Evolutionary conservation across 1,140 invertebrate species (phyloP).

Genomic region (Druon quercuslanigerum): DNA sequence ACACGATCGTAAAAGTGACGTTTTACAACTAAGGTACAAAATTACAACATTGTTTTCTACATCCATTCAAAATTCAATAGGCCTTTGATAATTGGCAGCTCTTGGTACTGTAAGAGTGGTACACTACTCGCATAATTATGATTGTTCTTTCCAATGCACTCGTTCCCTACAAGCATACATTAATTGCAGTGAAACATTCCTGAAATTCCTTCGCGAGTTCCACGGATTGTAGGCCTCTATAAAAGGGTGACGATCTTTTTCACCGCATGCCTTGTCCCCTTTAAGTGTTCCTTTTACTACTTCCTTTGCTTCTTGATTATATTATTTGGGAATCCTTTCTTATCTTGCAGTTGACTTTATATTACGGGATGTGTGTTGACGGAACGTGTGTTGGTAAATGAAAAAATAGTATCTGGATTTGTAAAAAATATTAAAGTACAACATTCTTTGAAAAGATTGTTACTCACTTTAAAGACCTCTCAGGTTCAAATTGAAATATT

Average conservation of each 20-base stretch:
- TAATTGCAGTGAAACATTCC: conserved; percentile 15
- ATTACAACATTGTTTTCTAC: conserved; percentile 7
- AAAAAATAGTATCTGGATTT: no score
- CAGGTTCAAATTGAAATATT: no score
- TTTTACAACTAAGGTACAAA: background rate
- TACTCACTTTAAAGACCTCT: no score
- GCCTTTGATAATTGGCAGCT: conserved; percentile 6
- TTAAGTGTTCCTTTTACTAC: background rate
- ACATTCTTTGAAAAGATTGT: no score
- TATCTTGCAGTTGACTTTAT: background rate
- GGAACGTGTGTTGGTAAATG: no score
- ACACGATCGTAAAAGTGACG: background rate
- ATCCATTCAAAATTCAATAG: conserved; percentile 2
- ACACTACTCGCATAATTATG: conserved; percentile 4
- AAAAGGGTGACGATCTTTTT: conserved; percentile 22
- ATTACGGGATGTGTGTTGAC: no score
- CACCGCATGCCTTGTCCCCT: background rate
- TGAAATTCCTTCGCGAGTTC: conserved; percentile 7
- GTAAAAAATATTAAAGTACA: no score
- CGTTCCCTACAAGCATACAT: conserved; percentile 11
- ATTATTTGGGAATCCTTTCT: background rate
- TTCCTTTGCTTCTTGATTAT: background rate
- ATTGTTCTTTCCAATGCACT: conserved; percentile 8
- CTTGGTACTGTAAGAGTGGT: background rate
- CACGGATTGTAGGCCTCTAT: conserved; percentile 21